Base-by-base conservation (phyloP, 2,113 vertebrate genomes). In the Sinocyclocheilus anophthalmus region DNA sequence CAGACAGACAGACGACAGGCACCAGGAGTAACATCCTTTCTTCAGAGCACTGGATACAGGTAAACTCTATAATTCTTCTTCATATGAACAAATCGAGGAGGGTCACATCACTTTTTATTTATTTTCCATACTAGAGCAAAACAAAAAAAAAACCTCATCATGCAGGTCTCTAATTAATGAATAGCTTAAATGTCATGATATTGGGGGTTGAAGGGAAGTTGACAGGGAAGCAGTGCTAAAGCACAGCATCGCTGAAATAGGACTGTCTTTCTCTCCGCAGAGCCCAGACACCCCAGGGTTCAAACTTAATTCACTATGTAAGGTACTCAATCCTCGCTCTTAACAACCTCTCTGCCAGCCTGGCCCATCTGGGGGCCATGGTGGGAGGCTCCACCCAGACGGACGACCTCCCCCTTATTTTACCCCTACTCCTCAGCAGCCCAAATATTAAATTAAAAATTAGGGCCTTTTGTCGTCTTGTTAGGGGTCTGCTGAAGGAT, bases 141-240 rank as follows among this genome's bases (percentile, higher is more conserved):
- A 93, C 91, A 65, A 26, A 94, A 92, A 93, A 92, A 90, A 90
- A 26, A 26, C 1, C 93, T 95, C 93, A 94, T 95, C 94, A 95
- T 93, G 91, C 93, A 91, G 92, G 91, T 85, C 86, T 92, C 93
- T 95, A 96, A 96, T 97, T 96, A 96, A 96, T 95, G 93, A 94
- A 95, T 95, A 95, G 94, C 95, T 95, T 95, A 96, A 95, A 97
- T 96, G 95, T 95, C 95, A 96, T 94, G 92, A 91, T 94, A 95
- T 93, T 93, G 93, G 94, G 93, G 55, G 14, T 59, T 30, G 81
- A 83, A 73, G 94, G 90, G 90, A 92, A 92, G 92, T 95, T 95
- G 94, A 95, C 95, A 95, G 90, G 93, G 91, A 91, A 93, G 91
- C 86, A 93, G 92, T 94, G 92, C 94, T 42, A 84, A 30, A 84